A percentile compares a stretch with the other conserved stretches of the same genome.
phyloP scores from a whole-genome alignment of 2,888 invertebrate species.

The Hoplodrina ambigua region DNA sequence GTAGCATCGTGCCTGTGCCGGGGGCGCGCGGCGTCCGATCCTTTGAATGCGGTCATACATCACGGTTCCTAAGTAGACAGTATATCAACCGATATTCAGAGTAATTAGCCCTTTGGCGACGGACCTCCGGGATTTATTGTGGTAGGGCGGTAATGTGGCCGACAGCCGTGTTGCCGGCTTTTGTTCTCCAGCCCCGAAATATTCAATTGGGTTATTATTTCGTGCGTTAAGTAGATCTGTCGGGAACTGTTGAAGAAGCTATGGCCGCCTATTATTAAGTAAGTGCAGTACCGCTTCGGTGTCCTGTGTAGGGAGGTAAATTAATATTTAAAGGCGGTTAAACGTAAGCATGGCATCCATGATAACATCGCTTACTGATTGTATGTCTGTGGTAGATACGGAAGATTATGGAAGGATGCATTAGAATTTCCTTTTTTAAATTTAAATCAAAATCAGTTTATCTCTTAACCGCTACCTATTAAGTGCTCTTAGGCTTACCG shows the following conservation, averaged over 20 bases:
- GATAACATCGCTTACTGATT: slow-evolving; percentile 34
- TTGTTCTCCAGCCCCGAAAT: slow-evolving; percentile 84
- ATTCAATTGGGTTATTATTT: slow-evolving; percentile 85
- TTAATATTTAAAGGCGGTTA: slow-evolving; percentile 50
- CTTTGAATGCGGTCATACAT: slow-evolving; percentile 88
- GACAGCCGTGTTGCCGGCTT: slow-evolving; percentile 88
- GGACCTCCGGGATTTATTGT: slow-evolving; percentile 89
- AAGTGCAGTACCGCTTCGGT: slow-evolving; percentile 38
- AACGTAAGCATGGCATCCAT: neutral
- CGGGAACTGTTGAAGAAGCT: slow-evolving; percentile 63
- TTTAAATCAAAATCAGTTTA: slow-evolving; percentile 16
- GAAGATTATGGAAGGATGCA: neutral
- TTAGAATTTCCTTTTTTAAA: neutral
- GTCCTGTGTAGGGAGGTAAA: slow-evolving; percentile 34
- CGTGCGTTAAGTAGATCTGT: slow-evolving; percentile 65
- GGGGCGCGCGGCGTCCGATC: slow-evolving; percentile 85
- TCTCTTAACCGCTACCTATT: slow-evolving; percentile 41
- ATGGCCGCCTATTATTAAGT: slow-evolving; percentile 60
- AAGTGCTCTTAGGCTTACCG: slow-evolving; percentile 26
- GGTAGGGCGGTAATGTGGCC: slow-evolving; percentile 87
- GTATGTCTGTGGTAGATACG: neutral
- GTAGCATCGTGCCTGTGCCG: slow-evolving; percentile 77
- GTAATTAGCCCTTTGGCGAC: slow-evolving; percentile 90
- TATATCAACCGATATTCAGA: slow-evolving; percentile 89
- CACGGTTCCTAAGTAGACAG: slow-evolving; percentile 89